Percentiles rank a stretch among this genome's conserved stretches.
Evolutionary conservation across 2,888 invertebrate genomes (phyloP).

Genomic region (Serrognathus titanus): DNA sequence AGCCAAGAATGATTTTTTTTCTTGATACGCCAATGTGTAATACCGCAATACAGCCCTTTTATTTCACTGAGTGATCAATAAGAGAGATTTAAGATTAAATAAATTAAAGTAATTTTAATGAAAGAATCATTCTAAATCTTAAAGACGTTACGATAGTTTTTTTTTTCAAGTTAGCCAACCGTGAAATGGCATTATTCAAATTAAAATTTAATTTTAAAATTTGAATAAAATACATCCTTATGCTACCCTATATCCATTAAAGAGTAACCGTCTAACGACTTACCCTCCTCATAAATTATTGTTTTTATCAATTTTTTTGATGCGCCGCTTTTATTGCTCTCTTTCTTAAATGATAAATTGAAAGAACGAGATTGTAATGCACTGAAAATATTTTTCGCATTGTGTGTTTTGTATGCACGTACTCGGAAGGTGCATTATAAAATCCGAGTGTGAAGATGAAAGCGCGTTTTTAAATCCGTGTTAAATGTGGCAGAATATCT

Average conservation of each 20-base stretch:
- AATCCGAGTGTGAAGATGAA: background rate
- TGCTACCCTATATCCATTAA: conserved; percentile 1
- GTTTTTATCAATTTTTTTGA: background rate
- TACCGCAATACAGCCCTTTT: too few relatives aligned
- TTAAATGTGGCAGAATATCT: conserved; percentile 15
- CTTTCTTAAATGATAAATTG: too few relatives aligned
- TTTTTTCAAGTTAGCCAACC: conserved; percentile 8
- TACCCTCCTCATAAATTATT: conserved; percentile 12
- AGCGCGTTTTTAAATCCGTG: conserved; percentile 1
- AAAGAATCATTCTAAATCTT: background rate
- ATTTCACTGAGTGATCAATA: too few relatives aligned
- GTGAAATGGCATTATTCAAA: conserved; percentile 13
- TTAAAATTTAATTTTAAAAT: conserved; percentile 19
- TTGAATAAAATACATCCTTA: conserved; percentile 15
- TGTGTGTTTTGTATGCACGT: background rate
- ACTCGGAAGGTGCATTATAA: background rate
- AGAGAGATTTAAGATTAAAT: too few relatives aligned
- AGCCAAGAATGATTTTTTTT: too few relatives aligned
- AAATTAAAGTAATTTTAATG: too few relatives aligned
- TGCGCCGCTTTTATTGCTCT: too few relatives aligned
- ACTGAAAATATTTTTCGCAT: background rate
- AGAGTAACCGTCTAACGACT: conserved; percentile 12
- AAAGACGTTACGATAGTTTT: background rate
- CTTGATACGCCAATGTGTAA: too few relatives aligned
- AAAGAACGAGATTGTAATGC: too few relatives aligned